Base-by-base conservation (phyloP, 2,888 invertebrate species). In the Anodontia alba region DNA sequence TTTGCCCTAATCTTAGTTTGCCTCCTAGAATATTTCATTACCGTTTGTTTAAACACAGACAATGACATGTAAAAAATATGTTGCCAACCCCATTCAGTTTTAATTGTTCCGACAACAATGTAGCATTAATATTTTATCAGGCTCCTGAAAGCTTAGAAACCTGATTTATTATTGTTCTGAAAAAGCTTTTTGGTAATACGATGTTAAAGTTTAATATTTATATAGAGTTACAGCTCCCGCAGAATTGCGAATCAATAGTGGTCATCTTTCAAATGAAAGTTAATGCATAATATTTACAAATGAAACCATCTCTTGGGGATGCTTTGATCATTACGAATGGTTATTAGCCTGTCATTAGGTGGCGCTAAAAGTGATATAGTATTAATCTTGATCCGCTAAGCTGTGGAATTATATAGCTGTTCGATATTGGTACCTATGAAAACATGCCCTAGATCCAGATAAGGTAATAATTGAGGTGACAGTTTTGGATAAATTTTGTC, bases 201-300 rank as follows among this genome's bases (percentile, higher is more conserved):
- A 62, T 62, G 62, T 62, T 62, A 33, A 62, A 62, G 62, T 62
- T 62, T 62, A 62, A 62, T 62, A 62, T 62, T 62, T 62, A 62
- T 26, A 62, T 62, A 62, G 62, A 8, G 62, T 62, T 62, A 62
- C 62, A 31, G 33, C 62, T 62, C 5, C 62, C 62, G 20, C 29
- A 17, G 29, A 62, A 33, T 33, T 62, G 43, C 20, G 57, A 33
- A 62, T 36, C 43, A 57, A 62, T 57, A 57, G 36, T 43, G 73
- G 73, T 73, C 73, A 73, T 73, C 73, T 73, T 73, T 73, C 73
- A 73, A 23, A 73, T 62, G 62, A 62, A 57, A 62, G 62, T 33
- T 62, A 62, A 62, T 62, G 62, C 20, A 29, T 62, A 62, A 62
- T 62, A 62, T 62, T 62, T 62, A 62, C 62, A 62, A 62, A 62